Evolutionary conservation across 2,113 vertebrate species (phyloP), one percentile per base, ranked within the genome.

Genomic region (Sinocyclocheilus anshuiensis): DNA sequence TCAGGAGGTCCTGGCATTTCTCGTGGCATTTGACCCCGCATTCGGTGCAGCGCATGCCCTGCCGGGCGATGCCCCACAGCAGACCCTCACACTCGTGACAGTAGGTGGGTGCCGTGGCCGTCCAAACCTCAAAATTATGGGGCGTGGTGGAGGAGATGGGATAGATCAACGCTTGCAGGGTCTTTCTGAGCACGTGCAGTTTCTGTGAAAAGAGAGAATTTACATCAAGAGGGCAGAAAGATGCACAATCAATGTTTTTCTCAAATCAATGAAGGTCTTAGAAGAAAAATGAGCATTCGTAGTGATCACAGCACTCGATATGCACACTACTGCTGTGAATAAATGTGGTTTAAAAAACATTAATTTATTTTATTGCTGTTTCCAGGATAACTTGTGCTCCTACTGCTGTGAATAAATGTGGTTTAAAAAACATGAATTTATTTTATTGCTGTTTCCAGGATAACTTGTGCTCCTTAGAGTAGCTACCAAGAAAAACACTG

Each of bases 21-120:
- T 99, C 98, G 0, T 99, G 98, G 86, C 98, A 99, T 87, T 99
- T 99, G 75, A 99, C 98, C 4, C 98, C 97, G 24, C 98, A 99
- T 86, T 99, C 98, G 0, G 96, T 94, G 92, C 98, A 99, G 87
- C 95, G 96, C 97, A 99, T 97, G 87, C 98, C 98, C 93, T 99
- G 98, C 0, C 98, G 95, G 6, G 98, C 98, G 4, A 99, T 98
- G 85, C 98, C 98, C 98, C 98, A 99, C 71, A 99, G 96, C 11
- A 99, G 95, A 0, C 98, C 98, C 92, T 99, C 98, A 12, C 98
- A 99, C 90, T 99, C 98, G 9, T 98, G 97, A 86, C 98, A 99
- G 91, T 99, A 99, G 8, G 98, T 98, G 77, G 98, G 98, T 1
- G 98, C 96, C 0, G 98, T 99, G 16, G 98, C 98, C 0, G 98